These are phyloP conservation scores for Caenorhabditis angaria DNA, from an alignment of 2,888 invertebrate genomes.

Conservation along the genomic window DNA sequence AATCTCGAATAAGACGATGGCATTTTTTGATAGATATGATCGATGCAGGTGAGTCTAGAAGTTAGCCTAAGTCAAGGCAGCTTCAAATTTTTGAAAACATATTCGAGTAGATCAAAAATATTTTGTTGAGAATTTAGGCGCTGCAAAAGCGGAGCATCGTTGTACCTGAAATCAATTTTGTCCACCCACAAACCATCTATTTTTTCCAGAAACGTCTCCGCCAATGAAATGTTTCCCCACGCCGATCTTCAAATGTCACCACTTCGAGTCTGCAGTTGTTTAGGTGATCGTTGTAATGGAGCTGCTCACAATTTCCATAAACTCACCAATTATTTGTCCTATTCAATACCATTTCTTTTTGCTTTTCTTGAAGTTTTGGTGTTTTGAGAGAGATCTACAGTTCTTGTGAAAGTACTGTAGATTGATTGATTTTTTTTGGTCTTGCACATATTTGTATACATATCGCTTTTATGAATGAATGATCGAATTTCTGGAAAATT, in stretches of 20 bases:
- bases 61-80: no score
- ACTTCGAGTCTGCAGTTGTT: constrained; percentile 64
- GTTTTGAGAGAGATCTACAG: neutral
- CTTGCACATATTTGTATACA: neutral
- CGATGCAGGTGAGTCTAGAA: constrained; percentile 62
- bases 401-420: neutral
- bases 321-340: no score
- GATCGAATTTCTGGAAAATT: neutral
- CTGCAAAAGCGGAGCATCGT: no score
- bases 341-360: no score
- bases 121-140: no score
- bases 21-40: constrained; percentile 69
- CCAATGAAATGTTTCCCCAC: constrained; percentile 67
- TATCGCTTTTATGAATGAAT: constrained; percentile 2
- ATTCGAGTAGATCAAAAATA: no score
- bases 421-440: no score
- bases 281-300: constrained; percentile 61
- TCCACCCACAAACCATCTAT: no score
- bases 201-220: constrained; percentile 69
- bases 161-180: no score
- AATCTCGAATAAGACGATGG: constrained; percentile 68
- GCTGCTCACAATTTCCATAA: no score
- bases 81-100: no score
- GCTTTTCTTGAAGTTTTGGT: no score
- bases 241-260: constrained; percentile 54